These are phyloP conservation scores for Riptortus pedestris DNA, from an alignment of 1,140 invertebrate genomes.

Conservation along the genomic window DNA sequence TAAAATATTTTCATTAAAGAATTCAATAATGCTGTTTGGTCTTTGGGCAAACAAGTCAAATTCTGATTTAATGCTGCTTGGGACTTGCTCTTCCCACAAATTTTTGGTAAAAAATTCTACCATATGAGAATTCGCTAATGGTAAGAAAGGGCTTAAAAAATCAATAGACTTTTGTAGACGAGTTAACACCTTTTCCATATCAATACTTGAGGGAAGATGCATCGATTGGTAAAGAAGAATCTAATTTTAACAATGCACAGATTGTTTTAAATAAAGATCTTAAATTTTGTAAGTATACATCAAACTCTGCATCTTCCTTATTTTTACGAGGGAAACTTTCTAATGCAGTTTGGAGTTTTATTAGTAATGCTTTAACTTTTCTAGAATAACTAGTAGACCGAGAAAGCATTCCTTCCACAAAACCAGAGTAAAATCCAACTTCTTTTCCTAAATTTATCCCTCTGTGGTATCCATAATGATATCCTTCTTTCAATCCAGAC, in stretches of 20 bases:
- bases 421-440: conserved; percentile 36
- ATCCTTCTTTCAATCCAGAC: conserved; percentile 35
- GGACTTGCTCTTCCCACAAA: conserved; percentile 51
- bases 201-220: conserved; percentile 6
- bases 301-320: conserved; percentile 4
- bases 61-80: conserved; percentile 43
- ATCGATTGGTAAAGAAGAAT: conserved; percentile 25
- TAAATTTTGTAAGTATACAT: conserved; percentile 31
- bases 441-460: conserved; percentile 36
- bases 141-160: conserved; percentile 48
- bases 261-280: conserved; percentile 35
- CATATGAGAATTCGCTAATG: conserved; percentile 64
- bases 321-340: conserved; percentile 20
- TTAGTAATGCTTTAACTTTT: background rate
- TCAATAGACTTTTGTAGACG: conserved; percentile 44
- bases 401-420: conserved; percentile 18
- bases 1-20: background rate
- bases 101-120: conserved; percentile 66
- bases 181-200: background rate
- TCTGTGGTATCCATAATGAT: conserved; percentile 35
- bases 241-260: conserved; percentile 35
- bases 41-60: conserved; percentile 35
- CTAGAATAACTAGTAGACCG: background rate
- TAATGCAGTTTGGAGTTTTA: conserved; percentile 2
- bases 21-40: background rate